These are phyloP conservation scores for Agelastica alni DNA, from an alignment of 2,888 invertebrate genomes.

Conservation along the genomic window DNA sequence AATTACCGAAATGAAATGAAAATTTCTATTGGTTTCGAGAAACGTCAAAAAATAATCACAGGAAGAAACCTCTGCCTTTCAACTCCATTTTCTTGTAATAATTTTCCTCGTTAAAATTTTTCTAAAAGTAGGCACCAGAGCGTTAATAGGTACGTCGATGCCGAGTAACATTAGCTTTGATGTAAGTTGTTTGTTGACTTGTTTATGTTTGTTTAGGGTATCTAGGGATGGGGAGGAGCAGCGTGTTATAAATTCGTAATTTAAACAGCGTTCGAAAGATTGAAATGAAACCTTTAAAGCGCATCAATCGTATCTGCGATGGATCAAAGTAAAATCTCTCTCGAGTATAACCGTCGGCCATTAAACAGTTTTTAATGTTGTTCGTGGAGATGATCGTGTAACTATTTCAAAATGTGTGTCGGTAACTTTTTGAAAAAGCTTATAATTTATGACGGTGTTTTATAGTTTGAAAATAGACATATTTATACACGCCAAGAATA, in stretches of 20 bases:
- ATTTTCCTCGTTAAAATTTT: no score
- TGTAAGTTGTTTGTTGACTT: not conserved
- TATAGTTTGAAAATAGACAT: conserved; percentile 41
- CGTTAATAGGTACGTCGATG: no score
- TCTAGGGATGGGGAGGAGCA: no score
- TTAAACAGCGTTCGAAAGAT: not conserved
- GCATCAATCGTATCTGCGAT: conserved; percentile 6
- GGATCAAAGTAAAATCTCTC: conserved; percentile 18
- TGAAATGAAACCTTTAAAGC: not conserved
- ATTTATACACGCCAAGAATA: conserved; percentile 45
- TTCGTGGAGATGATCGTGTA: conserved; percentile 25
- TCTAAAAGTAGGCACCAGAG: no score
- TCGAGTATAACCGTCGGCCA: conserved; percentile 21
- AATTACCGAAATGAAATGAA: no score
- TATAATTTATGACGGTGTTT: conserved; percentile 46
- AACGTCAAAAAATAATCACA: no score
- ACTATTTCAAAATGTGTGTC: conserved; percentile 38
- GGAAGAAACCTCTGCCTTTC: no score
- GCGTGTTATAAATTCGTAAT: not conserved
- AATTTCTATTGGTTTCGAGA: no score
- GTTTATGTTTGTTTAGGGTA: not conserved
- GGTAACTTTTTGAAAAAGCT: conserved; percentile 42
- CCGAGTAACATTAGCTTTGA: not conserved
- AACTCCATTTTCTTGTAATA: no score
- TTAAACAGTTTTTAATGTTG: conserved; percentile 28